Percentiles rank a stretch among this genome's conserved stretches.
These are phyloP conservation scores for Holcopasites calliopsidis DNA, from an alignment of 1,140 invertebrate species.

Conservation along the genomic window DNA sequence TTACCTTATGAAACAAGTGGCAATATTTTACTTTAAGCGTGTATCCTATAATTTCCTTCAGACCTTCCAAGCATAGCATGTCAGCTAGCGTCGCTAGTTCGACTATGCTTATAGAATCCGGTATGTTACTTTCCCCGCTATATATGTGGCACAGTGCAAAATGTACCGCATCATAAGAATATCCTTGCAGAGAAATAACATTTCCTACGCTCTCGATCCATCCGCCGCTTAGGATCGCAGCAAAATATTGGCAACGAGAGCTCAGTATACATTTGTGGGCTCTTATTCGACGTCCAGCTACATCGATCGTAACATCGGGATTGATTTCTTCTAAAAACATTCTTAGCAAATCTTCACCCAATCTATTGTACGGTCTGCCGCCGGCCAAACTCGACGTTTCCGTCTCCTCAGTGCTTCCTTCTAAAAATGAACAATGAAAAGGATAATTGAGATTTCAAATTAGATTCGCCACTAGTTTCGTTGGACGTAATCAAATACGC, in stretches of 20 bases:
- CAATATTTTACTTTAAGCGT: conserved; percentile 94
- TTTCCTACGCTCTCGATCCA: conserved; percentile 90
- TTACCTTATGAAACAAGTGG: conserved; percentile 93
- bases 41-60: conserved; percentile 93
- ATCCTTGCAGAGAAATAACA: conserved; percentile 90
- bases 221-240: conserved; percentile 91
- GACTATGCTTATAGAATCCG: conserved; percentile 90
- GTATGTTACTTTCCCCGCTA: conserved; percentile 91
- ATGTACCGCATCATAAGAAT: conserved; percentile 90
- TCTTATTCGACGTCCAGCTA: conserved; percentile 87
- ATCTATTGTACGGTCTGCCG: conserved; percentile 81
- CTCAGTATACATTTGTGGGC: conserved; percentile 95
- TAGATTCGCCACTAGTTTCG: neutral
- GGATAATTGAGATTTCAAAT: neutral
- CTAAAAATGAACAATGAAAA: conserved; percentile 55
- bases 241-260: conserved; percentile 94
- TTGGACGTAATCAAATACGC: conserved; percentile 18
- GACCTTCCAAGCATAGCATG: conserved; percentile 91
- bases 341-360: conserved; percentile 91
- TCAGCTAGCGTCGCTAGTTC: conserved; percentile 93
- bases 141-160: conserved; percentile 96
- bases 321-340: conserved; percentile 95
- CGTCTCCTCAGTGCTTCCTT: conserved; percentile 79
- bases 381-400: conserved; percentile 77
- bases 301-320: conserved; percentile 90